phyloP scores from a whole-genome alignment of 2,797 vertebrate genomes.

The Enteromius viviparus region DNA sequence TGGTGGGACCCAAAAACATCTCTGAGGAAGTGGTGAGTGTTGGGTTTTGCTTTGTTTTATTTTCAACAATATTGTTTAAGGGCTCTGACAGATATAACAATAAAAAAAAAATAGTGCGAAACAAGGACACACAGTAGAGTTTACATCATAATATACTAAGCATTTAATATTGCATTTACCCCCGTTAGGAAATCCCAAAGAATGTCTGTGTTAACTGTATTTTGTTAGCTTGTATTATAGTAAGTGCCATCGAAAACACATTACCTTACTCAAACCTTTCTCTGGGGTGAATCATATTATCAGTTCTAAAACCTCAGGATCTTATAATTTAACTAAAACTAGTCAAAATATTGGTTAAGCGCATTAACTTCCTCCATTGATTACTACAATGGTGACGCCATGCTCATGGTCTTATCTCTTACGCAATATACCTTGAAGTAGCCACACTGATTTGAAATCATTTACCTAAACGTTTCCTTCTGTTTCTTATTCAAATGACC shows the following conservation, averaged over 20 bases:
- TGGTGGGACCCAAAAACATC: constrained; percentile 81
- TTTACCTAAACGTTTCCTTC: not conserved
- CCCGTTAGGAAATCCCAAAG: not conserved
- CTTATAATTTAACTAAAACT: not conserved
- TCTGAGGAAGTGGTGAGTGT: constrained; percentile 75
- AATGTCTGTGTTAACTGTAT: not conserved
- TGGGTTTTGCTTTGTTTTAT: not conserved
- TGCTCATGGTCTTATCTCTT: not conserved
- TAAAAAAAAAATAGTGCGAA: not conserved
- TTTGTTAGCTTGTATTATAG: not conserved
- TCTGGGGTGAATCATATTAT: not conserved
- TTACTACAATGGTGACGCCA: not conserved
- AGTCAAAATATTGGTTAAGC: not conserved
- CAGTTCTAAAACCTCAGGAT: not conserved
- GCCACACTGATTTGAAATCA: constrained; percentile 6
- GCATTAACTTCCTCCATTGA: not conserved
- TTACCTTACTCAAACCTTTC: not conserved
- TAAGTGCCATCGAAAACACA: not conserved
- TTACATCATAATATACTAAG: not conserved
- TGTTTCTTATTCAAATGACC: not conserved
- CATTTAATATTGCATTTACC: not conserved
- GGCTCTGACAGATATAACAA: not conserved
- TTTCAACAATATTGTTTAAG: not conserved
- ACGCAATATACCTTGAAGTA: not conserved
- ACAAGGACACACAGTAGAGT: not conserved